These are phyloP conservation scores for Ichneumoninae sp. DNA, from an alignment of 2,888 invertebrate species.

Conservation along the genomic window DNA sequence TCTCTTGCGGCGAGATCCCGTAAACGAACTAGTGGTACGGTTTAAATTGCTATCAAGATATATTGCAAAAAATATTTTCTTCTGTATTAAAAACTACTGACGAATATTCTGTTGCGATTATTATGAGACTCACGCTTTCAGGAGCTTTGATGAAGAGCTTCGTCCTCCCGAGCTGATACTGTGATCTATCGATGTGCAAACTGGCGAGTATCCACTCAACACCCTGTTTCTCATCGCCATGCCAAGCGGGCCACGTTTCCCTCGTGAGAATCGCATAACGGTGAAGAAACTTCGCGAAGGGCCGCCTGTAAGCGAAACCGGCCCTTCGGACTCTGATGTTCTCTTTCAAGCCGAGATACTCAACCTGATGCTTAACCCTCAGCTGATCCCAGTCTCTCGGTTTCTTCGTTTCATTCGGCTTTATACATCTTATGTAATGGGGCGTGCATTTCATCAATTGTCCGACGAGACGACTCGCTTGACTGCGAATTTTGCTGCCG, in stretches of 20 bases:
- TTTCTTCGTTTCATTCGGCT: conserved; percentile 89
- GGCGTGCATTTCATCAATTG: conserved; percentile 89
- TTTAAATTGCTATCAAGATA: neutral
- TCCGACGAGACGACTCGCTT: conserved; percentile 88
- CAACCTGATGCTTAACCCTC: conserved; percentile 88
- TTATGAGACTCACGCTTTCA: conserved; percentile 85
- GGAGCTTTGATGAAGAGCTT: conserved; percentile 90
- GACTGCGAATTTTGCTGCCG: conserved; percentile 88
- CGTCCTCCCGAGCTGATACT: conserved; percentile 88
- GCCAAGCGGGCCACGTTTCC: conserved; percentile 88
- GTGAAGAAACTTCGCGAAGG: conserved; percentile 87
- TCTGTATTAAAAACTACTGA: neutral
- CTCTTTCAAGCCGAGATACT: conserved; percentile 89
- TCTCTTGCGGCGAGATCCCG: neutral
- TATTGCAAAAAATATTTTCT: neutral
- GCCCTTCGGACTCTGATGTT: conserved; percentile 89
- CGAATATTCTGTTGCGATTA: neutral
- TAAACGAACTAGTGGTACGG: too few species aligned
- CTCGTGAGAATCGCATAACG: conserved; percentile 88
- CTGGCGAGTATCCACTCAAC: conserved; percentile 86
- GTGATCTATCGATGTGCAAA: conserved; percentile 87
- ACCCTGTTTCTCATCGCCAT: conserved; percentile 85
- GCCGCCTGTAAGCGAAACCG: conserved; percentile 88
- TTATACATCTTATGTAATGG: conserved; percentile 90
- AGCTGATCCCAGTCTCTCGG: conserved; percentile 88